Conservation (phyloP, 2,797 vertebrate species). For the Hoplostethus atlanticus region DNA sequence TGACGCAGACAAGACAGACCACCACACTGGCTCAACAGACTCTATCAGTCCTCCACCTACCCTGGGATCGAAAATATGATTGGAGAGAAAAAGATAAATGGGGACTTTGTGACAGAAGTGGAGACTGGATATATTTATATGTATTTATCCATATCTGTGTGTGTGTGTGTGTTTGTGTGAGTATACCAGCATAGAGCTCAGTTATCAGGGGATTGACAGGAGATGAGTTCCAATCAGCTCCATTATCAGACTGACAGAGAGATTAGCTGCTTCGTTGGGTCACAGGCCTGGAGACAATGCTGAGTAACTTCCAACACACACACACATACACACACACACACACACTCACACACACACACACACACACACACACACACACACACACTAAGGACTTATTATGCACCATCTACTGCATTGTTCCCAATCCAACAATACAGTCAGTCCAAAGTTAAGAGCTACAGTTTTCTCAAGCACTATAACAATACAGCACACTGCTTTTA, state of each 20-base stretch:
- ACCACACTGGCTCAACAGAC: background rate
- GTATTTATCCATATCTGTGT: no score
- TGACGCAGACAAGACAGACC: background rate
- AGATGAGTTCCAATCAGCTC: no score
- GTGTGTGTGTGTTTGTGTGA: no score
- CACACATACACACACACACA: no score
- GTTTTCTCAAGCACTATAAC: conserved; percentile 9
- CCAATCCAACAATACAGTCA: background rate
- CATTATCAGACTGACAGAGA: no score
- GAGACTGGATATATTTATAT: background rate
- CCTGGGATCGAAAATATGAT: background rate
- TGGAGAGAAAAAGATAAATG: background rate
- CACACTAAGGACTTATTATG: background rate
- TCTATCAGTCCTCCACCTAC: background rate
- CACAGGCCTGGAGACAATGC: no score
- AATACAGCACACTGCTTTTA: background rate
- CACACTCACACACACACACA: conserved; percentile 3
- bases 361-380: conserved; percentile 2
- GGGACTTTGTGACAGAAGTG: background rate
- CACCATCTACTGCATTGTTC: conserved; percentile 20
- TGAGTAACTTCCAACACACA: no score
- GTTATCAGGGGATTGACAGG: no score
- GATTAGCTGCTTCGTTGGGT: no score
- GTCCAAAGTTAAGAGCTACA: conserved; percentile 6
- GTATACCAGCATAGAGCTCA: no score